Percentiles rank a stretch among this genome's conserved stretches.
Evolutionary conservation across 2,888 invertebrate genomes (phyloP).

Genomic region (Aricia artaxerxes): DNA sequence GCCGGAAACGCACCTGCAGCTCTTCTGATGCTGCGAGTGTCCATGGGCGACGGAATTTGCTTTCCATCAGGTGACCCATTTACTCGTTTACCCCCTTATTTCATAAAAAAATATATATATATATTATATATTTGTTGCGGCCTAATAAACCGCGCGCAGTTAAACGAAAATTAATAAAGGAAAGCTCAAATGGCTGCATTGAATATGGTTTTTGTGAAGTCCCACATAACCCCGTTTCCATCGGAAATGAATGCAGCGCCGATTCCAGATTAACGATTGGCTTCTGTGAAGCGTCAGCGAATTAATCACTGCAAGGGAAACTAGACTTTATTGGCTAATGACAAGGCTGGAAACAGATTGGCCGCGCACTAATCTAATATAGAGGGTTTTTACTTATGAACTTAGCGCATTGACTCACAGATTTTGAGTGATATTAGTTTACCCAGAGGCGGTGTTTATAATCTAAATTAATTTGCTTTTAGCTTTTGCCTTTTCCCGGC

Average conservation of each 20-base stretch:
- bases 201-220: background rate
- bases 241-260: slow-evolving; percentile 22
- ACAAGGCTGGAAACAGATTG: background rate
- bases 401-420: background rate
- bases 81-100: too few species aligned
- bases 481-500: background rate
- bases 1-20: too few species aligned
- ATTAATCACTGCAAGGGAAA: background rate
- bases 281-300: background rate
- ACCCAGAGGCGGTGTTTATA: background rate
- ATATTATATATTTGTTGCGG: too few species aligned
- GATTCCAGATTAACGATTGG: slow-evolving; percentile 4
- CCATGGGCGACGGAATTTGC: too few species aligned
- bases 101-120: too few species aligned
- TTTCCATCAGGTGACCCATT: too few species aligned
- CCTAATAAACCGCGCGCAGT: too few species aligned
- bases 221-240: background rate
- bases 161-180: background rate
- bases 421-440: slow-evolving; percentile 10
- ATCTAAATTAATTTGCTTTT: background rate
- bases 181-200: background rate
- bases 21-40: too few species aligned
- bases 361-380: background rate
- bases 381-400: slow-evolving; percentile 7
- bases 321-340: background rate